Evolutionary conservation across 2,797 vertebrate genomes (phyloP).

Genomic region (Alauda arvensis): DNA sequence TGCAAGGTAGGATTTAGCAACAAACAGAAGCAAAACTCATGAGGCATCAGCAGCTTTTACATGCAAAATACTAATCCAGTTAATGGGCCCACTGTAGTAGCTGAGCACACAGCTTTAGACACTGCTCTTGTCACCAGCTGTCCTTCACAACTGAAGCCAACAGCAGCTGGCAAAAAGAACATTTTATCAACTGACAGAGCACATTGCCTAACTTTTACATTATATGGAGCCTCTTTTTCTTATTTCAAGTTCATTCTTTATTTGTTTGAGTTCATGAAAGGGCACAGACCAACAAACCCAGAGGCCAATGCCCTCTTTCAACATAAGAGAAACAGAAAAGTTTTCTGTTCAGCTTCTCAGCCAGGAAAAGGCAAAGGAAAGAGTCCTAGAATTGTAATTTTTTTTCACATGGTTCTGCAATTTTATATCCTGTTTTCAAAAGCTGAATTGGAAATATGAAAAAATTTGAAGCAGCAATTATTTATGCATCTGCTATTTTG

Average conservation of each 20-base stretch:
- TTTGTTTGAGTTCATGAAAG: not conserved
- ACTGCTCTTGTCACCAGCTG: not conserved
- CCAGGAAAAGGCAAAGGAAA: not conserved
- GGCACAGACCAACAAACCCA: not conserved
- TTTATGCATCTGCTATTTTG: not conserved
- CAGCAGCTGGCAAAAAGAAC: not conserved
- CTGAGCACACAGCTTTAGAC: not conserved
- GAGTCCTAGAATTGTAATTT: not conserved
- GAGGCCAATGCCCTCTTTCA: not conserved
- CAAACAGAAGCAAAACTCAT: not conserved
- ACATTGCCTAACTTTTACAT: not conserved
- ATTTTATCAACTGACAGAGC: not conserved
- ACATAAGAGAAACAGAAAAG: not conserved
- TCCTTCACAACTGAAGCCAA: not conserved
- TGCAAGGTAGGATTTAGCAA: not conserved
- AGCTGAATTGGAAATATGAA: not conserved
- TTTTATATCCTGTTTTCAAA: constrained; percentile 18
- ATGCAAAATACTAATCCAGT: not conserved
- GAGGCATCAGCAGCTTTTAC: not conserved
- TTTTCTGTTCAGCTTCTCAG: no score
- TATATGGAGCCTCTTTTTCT: not conserved
- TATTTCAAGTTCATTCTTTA: not conserved
- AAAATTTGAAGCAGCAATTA: not conserved
- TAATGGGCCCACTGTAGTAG: not conserved
- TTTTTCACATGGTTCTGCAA: not conserved